Evolutionary conservation across 1,140 invertebrate species (phyloP).

Genomic region (Archivesica marissinica): DNA sequence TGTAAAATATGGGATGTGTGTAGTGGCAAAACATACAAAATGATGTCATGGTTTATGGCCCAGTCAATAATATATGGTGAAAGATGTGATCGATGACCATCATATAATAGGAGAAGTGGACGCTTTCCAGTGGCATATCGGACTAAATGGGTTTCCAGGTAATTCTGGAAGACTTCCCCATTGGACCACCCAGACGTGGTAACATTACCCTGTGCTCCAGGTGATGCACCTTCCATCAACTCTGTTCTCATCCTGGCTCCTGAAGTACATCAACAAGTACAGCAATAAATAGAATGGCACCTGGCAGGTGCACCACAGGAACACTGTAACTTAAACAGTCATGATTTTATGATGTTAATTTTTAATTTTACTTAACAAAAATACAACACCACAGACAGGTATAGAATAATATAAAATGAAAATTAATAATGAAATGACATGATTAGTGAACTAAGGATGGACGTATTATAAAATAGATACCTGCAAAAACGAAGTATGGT

Average conservation of each 20-base stretch:
- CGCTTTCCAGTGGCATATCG: background rate
- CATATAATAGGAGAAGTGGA: background rate
- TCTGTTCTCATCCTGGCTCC: background rate
- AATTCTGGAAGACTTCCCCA: constrained; percentile 20
- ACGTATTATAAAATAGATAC: no score
- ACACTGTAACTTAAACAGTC: no score
- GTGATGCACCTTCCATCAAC: background rate
- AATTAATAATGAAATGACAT: no score
- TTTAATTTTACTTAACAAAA: no score
- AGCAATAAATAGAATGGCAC: no score
- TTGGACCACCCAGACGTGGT: constrained; percentile 25
- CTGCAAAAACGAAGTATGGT: no score
- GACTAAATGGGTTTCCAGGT: constrained; percentile 8
- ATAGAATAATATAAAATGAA: no score
- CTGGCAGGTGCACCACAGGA: no score
- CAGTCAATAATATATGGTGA: background rate
- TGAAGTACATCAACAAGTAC: no score
- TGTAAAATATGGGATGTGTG: constrained; percentile 40
- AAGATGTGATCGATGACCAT: constrained; percentile 3
- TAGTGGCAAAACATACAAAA: constrained; percentile 32
- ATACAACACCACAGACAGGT: no score
- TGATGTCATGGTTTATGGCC: constrained; percentile 33
- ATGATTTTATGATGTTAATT: no score
- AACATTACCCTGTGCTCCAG: constrained; percentile 10
- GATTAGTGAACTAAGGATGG: no score